phyloP scores from a whole-genome alignment of 1,140 invertebrate genomes.

The Ceratoteleas bidentatus region DNA sequence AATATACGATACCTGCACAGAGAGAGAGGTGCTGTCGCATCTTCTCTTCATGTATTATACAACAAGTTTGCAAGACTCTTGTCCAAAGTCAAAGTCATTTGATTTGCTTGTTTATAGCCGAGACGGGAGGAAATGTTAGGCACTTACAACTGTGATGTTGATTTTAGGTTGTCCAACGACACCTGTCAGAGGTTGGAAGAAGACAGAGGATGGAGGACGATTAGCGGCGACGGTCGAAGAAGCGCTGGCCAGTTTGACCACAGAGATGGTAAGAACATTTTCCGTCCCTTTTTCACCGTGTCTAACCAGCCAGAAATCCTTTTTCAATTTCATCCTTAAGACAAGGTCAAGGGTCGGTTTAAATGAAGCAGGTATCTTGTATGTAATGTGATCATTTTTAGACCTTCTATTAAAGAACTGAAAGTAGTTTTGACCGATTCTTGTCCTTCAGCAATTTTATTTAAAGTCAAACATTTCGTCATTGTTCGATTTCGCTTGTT shows the following conservation, averaged over 20 bases:
- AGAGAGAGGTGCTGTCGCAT: conserved; percentile 15
- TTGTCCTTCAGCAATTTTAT: conserved; percentile 6
- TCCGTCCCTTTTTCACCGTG: conserved; percentile 11
- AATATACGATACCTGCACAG: conserved; percentile 17
- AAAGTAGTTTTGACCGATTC: too few species aligned
- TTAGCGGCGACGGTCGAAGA: conserved; percentile 84
- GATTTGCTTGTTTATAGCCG: conserved; percentile 74
- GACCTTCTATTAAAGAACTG: too few species aligned
- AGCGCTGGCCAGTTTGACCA: conserved; percentile 88
- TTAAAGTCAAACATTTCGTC: conserved; percentile 4
- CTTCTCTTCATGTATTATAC: conserved; percentile 53
- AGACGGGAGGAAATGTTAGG: background rate
- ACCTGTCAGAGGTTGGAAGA: conserved; percentile 78
- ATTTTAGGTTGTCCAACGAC: conserved; percentile 83
- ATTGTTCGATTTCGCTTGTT: conserved; percentile 13
- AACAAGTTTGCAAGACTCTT: conserved; percentile 21
- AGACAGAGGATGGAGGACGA: conserved; percentile 72
- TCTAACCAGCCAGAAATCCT: conserved; percentile 25
- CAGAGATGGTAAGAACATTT: conserved; percentile 87
- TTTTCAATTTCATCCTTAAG: conserved; percentile 16
- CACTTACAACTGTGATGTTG: conserved; percentile 44
- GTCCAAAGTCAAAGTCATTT: conserved; percentile 15
- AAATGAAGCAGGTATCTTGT: too few species aligned
- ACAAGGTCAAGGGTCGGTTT: background rate
- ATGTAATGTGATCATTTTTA: too few species aligned